Evolutionary conservation across 2,797 vertebrate species (phyloP).

Genomic region (Momotus momota): DNA sequence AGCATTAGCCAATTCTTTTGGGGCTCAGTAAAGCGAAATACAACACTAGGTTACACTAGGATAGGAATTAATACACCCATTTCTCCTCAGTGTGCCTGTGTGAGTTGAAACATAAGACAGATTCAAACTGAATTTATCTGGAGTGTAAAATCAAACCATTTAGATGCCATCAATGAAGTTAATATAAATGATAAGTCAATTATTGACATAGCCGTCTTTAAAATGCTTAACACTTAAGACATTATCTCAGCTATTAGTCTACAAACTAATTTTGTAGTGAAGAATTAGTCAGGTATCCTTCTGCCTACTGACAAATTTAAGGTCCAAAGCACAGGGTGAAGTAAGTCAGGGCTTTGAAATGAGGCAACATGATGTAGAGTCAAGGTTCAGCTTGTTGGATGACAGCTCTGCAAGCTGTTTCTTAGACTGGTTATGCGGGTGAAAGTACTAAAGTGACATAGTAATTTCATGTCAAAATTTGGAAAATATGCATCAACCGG

Average conservation of each 20-base stretch:
- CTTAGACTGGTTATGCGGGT: not conserved
- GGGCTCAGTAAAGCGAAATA: not conserved
- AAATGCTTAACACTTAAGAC: not conserved
- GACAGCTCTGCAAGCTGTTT: not conserved
- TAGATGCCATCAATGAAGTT: not conserved
- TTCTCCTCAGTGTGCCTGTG: not conserved
- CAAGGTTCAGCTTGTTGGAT: not conserved
- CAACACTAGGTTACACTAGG: not conserved
- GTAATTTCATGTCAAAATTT: not conserved
- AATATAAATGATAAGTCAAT: not conserved
- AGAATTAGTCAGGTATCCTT: not conserved
- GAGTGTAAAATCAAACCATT: not conserved
- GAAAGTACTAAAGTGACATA: not conserved
- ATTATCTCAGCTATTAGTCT: not conserved
- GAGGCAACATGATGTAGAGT: not conserved
- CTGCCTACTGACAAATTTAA: not conserved
- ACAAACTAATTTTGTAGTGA: not conserved
- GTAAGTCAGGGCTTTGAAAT: not conserved
- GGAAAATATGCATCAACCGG: not conserved
- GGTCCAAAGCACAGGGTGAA: not conserved
- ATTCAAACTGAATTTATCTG: not conserved
- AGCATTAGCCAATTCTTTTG: not conserved
- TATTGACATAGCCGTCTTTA: not conserved
- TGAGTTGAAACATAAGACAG: not conserved
- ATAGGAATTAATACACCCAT: not conserved